A percentile compares a stretch with the other conserved stretches of the same genome.
These are phyloP conservation scores for Heliconius melpomene DNA, from an alignment of 1,140 invertebrate species.

Conservation along the genomic window DNA sequence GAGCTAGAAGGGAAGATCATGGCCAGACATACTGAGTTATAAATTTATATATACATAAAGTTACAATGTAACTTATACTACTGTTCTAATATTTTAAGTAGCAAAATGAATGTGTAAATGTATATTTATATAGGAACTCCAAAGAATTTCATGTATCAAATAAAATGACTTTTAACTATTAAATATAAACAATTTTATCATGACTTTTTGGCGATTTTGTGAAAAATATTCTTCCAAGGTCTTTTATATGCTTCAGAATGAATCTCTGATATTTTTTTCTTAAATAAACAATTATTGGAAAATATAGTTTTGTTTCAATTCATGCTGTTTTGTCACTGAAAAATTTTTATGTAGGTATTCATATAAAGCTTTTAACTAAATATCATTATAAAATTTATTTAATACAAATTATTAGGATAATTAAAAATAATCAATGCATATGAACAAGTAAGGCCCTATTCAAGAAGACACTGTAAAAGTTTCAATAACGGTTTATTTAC, in stretches of 20 bases:
- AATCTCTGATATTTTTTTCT: slow-evolving; percentile 18
- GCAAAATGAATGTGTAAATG: background rate
- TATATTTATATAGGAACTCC: background rate
- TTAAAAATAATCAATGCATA: background rate
- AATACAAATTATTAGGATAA: background rate
- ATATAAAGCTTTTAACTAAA: background rate
- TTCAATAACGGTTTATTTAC: slow-evolving; percentile 77
- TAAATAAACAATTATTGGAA: background rate
- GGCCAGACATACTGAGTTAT: slow-evolving; percentile 88
- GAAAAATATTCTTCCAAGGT: background rate
- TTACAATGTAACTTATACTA: background rate
- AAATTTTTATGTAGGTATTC: background rate
- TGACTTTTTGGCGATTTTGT: background rate
- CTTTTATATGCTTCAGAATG: slow-evolving; percentile 1
- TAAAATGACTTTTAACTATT: background rate
- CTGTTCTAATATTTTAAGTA: background rate
- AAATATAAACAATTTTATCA: background rate
- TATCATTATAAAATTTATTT: background rate
- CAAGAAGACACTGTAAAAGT: slow-evolving; percentile 67
- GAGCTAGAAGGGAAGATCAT: slow-evolving; percentile 90
- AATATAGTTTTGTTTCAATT: background rate
- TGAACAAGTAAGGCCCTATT: slow-evolving; percentile 47
- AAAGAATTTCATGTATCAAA: background rate
- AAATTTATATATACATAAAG: background rate
- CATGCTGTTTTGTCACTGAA: background rate